Evolutionary conservation across 2,113 vertebrate species (phyloP).

Genomic region (Corythoichthys haematopterus): DNA sequence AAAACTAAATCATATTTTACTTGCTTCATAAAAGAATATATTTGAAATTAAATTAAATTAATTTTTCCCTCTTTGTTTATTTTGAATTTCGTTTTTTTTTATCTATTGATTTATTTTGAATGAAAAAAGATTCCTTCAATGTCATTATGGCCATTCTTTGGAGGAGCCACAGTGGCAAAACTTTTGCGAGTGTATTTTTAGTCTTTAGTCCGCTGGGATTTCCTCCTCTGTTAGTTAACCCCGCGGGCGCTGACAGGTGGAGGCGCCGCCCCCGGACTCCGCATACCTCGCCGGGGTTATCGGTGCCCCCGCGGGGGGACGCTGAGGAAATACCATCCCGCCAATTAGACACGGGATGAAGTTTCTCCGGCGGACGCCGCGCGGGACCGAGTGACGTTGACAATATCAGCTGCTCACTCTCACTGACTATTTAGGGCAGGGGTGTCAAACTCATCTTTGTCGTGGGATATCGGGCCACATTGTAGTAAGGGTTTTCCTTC

Average conservation of each 20-base stretch:
- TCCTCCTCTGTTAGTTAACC: conserved; percentile 8
- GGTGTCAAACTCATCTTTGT: too few species aligned
- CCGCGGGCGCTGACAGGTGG: conserved; percentile 32
- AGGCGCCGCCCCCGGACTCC: conserved; percentile 22
- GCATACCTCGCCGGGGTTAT: conserved; percentile 3
- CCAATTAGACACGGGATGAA: conserved; percentile 51
- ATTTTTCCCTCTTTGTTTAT: too few species aligned
- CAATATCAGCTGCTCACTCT: not conserved
- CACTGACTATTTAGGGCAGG: not conserved
- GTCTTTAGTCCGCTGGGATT: conserved; percentile 4
- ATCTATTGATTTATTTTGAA: too few species aligned
- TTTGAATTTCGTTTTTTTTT: too few species aligned
- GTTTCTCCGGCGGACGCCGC: conserved; percentile 11
- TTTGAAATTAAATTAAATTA: too few species aligned
- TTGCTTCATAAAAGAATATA: too few species aligned
- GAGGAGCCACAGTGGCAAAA: not conserved
- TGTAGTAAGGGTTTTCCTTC: too few species aligned
- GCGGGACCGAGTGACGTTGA: not conserved
- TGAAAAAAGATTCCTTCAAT: too few species aligned
- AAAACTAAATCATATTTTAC: too few species aligned
- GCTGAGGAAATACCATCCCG: conserved; percentile 58
- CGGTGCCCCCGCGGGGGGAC: conserved; percentile 2
- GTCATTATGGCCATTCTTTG: too few species aligned
- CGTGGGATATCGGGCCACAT: too few species aligned
- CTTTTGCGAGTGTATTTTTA: conserved; percentile 31